Conservation (phyloP, 1,140 invertebrate species). For the Cephus cinctus region DNA sequence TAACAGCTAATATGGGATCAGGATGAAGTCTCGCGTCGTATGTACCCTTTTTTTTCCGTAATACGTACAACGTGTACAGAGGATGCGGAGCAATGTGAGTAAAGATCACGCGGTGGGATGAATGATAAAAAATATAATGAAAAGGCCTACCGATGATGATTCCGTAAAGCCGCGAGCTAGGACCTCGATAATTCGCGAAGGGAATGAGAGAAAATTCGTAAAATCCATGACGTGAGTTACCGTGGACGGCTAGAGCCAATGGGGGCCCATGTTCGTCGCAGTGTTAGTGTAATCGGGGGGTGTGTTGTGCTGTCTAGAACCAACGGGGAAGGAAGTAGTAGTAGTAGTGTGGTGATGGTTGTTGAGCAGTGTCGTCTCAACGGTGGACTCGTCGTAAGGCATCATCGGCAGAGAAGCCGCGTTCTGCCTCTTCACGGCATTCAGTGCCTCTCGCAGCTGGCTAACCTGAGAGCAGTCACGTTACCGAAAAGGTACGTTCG, state of each 20-base stretch:
- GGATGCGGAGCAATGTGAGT: too few relatives aligned
- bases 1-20: too few relatives aligned
- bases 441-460: slow-evolving; percentile 55
- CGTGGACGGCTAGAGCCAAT: slow-evolving; percentile 56
- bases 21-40: too few relatives aligned
- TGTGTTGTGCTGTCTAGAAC: slow-evolving; percentile 56
- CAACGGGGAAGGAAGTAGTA: slow-evolving; percentile 51
- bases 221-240: slow-evolving; percentile 58
- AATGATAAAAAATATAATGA: too few relatives aligned
- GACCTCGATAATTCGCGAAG: too few relatives aligned
- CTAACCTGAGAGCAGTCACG: slow-evolving; percentile 54
- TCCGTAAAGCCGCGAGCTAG: too few relatives aligned
- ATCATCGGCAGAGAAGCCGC: slow-evolving; percentile 44
- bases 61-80: too few relatives aligned
- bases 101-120: too few relatives aligned
- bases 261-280: slow-evolving; percentile 51
- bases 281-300: slow-evolving; percentile 56
- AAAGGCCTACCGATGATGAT: too few relatives aligned
- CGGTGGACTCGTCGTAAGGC: slow-evolving; percentile 50
- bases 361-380: slow-evolving; percentile 55
- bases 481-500: too few relatives aligned
- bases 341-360: slow-evolving; percentile 54
- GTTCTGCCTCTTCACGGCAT: slow-evolving; percentile 52
- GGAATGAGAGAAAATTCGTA: slow-evolving; percentile 37
- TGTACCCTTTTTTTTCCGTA: too few relatives aligned